Evolutionary conservation across 1,140 invertebrate genomes (phyloP).

Genomic region (Neodiprion pinetum): DNA sequence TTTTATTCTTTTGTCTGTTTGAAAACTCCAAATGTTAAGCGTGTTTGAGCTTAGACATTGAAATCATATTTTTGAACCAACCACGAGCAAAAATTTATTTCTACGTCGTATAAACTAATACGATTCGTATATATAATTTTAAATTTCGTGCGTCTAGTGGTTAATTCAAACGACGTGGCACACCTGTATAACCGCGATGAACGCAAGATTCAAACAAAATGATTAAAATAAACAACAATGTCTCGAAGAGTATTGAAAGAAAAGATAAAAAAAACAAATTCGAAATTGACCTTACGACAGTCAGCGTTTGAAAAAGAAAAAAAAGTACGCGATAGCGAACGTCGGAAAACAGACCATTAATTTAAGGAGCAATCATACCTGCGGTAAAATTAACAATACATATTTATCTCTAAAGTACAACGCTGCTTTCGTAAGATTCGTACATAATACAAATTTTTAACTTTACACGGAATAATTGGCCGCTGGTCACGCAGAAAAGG

Average conservation of each 20-base stretch:
- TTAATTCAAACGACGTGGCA: not conserved
- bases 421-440: not conserved
- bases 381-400: too few species aligned
- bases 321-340: not conserved
- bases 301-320: conserved; percentile 1
- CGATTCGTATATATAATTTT: too few species aligned
- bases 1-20: too few species aligned
- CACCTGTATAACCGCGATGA: too few species aligned
- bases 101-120: not conserved
- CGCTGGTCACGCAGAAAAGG: not conserved
- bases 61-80: conserved; percentile 1
- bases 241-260: not conserved
- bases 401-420: not conserved
- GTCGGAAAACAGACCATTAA: too few species aligned
- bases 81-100: conserved; percentile 3
- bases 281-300: not conserved
- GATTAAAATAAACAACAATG: not conserved
- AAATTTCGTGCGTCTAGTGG: conserved; percentile 7
- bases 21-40: not conserved
- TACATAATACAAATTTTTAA: not conserved
- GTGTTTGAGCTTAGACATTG: not conserved
- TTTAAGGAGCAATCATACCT: too few species aligned
- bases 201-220: too few species aligned
- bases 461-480: conserved; percentile 5
- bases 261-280: not conserved